phyloP scores from a whole-genome alignment of 2,113 vertebrate species.

The Nothocercus julius region DNA sequence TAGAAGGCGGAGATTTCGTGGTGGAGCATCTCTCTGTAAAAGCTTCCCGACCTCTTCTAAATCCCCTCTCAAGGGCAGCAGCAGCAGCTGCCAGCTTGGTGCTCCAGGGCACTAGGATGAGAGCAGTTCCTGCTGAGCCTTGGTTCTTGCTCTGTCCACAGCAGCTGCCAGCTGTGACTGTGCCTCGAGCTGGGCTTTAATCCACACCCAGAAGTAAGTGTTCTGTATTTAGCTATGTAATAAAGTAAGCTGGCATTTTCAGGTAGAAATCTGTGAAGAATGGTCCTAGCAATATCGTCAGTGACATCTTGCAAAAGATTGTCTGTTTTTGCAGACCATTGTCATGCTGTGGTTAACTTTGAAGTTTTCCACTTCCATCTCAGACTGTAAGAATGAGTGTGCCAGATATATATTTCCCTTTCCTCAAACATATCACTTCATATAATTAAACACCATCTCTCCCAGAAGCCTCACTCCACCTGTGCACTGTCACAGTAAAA shows the following conservation, averaged over 20 bases:
- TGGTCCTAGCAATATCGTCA: accelerated
- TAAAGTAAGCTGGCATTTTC: not conserved
- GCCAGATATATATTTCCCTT: not conserved
- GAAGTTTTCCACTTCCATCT: not conserved
- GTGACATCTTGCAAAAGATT: not conserved
- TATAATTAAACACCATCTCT: not conserved
- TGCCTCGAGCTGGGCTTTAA: constrained; percentile 8
- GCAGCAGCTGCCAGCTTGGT: not conserved
- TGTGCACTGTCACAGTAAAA: not conserved
- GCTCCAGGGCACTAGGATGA: not conserved
- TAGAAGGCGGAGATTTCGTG: not conserved
- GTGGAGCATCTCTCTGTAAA: not conserved
- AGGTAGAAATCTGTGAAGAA: not conserved
- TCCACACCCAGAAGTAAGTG: not conserved
- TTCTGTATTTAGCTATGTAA: not conserved
- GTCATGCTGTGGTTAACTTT: not conserved
- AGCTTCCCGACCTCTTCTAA: not conserved
- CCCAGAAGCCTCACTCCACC: not conserved
- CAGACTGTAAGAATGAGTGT: not conserved
- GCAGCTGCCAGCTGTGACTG: not conserved
- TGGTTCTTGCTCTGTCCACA: not conserved
- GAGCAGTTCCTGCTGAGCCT: not conserved
- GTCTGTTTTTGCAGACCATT: not conserved
- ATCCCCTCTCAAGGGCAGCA: not conserved
- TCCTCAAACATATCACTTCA: not conserved